phyloP scores from a whole-genome alignment of 2,113 vertebrate species.

The Cranoglanis bouderius region DNA sequence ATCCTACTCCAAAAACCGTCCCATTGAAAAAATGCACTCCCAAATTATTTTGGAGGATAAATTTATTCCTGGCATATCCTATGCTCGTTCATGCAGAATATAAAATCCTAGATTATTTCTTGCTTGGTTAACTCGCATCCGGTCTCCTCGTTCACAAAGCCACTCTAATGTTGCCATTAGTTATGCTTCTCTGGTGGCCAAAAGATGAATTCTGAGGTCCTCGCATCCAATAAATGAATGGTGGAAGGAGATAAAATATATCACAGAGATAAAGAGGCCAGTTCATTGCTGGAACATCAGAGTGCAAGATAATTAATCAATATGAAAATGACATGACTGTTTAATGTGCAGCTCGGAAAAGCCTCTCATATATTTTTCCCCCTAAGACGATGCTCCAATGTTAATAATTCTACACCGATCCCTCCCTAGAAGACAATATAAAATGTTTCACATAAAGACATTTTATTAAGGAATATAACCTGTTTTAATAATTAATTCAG shows the following conservation, averaged over 20 bases:
- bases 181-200: conserved; percentile 83
- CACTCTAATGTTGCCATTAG: conserved; percentile 83
- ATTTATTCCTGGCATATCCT: conserved; percentile 79
- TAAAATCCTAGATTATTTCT: conserved; percentile 84
- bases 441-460: conserved; percentile 27
- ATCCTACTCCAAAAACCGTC: conserved; percentile 58
- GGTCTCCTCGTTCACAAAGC: conserved; percentile 77
- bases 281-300: conserved; percentile 66
- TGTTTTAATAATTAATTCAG: conserved; percentile 3
- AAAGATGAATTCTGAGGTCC: conserved; percentile 79
- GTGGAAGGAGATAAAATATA: conserved; percentile 74
- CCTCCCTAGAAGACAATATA: neutral
- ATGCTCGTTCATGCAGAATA: conserved; percentile 78
- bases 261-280: conserved; percentile 62
- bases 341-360: conserved; percentile 52
- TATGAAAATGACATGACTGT: conserved; percentile 60
- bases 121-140: conserved; percentile 82
- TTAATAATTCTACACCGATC: conserved; percentile 31
- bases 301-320: conserved; percentile 63
- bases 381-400: conserved; percentile 29
- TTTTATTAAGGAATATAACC: conserved; percentile 27
- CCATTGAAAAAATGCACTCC: conserved; percentile 61
- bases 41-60: conserved; percentile 71
- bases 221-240: conserved; percentile 78
- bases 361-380: conserved; percentile 33